A percentile compares a stretch with the other conserved stretches of the same genome.
phyloP scores from a whole-genome alignment of 2,113 vertebrate species.

The Acanthochromis polyacanthus region DNA sequence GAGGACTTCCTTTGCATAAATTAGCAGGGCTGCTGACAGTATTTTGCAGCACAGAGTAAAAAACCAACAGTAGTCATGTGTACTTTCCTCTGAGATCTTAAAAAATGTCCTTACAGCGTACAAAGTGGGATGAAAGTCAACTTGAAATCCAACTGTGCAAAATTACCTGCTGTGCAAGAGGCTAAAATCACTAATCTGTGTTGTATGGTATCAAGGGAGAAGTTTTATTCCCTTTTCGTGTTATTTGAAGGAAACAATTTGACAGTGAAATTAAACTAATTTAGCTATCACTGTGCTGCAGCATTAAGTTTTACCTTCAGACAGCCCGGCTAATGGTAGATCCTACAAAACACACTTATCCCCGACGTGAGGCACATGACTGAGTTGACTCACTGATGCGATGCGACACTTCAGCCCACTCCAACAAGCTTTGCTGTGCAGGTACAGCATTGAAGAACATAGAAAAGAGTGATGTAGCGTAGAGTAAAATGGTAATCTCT shows the following conservation, averaged over 20 bases:
- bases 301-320: conserved; percentile 4
- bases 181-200: conserved; percentile 29
- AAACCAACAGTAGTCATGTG: too few species aligned
- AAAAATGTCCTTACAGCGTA: neutral
- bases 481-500: too few species aligned
- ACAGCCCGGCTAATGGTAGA: neutral
- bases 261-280: conserved; percentile 30
- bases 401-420: conserved; percentile 15
- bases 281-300: conserved; percentile 4
- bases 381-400: conserved; percentile 16
- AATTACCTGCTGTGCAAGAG: conserved; percentile 12
- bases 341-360: neutral
- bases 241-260: conserved; percentile 7
- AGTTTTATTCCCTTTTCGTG: conserved; percentile 17
- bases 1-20: too few species aligned
- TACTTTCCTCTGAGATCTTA: too few species aligned
- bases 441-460: neutral
- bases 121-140: conserved; percentile 17
- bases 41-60: too few species aligned
- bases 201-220: conserved; percentile 12
- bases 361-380: neutral
- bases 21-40: too few species aligned
- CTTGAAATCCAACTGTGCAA: neutral
- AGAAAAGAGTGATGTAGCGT: too few species aligned
- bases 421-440: conserved; percentile 3